Evolutionary conservation across 2,797 vertebrate species (phyloP), one percentile per base, ranked within the genome.

Genomic region (Paedocypris micromegethes): DNA sequence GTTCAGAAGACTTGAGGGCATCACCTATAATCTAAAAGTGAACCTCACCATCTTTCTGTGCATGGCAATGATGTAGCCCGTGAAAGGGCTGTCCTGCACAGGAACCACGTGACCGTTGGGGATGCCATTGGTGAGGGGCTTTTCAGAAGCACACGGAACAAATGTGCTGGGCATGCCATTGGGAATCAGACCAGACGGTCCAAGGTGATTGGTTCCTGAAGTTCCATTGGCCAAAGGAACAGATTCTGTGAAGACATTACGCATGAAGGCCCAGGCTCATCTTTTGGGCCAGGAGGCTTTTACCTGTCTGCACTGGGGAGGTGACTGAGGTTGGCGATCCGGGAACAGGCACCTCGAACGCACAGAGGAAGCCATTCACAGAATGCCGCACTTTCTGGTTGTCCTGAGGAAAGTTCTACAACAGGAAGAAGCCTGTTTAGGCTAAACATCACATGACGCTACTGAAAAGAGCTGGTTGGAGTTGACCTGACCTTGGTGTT

Each of bases 301-400:
- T 77, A 98, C 96, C 96, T 84, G 92, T 92, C 59, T 92, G 89
- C 5, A 91, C 78, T 9, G 93, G 93, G 0, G 88, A 89, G 67
- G 82, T 84, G 51, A 93, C 83, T 6, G 95, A 97, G 0, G 89
- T 88, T 39, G 96, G 95, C 0, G 96, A 96, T 68, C 93, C 93
- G 0, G 95, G 96, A 57, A 95, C 87, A 0, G 97, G 97, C 75
- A 98, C 87, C 86, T 99, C 97, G 70, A 99, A 98, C 0, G 96
- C 95, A 73, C 97, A 99, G 66, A 99, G 82, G 83, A 93, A 98
- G 63, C 95, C 92, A 56, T 91, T 99, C 8, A 93, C 91, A 0
- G 94, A 95, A 43, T 96, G 89, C 50, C 94, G 89, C 0, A 99
- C 94, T 81, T 99, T 99, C 88, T 99, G 96, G 89, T 96, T 97